These are phyloP conservation scores for Harmothoe impar DNA, from an alignment of 2,888 invertebrate genomes.

Conservation along the genomic window DNA sequence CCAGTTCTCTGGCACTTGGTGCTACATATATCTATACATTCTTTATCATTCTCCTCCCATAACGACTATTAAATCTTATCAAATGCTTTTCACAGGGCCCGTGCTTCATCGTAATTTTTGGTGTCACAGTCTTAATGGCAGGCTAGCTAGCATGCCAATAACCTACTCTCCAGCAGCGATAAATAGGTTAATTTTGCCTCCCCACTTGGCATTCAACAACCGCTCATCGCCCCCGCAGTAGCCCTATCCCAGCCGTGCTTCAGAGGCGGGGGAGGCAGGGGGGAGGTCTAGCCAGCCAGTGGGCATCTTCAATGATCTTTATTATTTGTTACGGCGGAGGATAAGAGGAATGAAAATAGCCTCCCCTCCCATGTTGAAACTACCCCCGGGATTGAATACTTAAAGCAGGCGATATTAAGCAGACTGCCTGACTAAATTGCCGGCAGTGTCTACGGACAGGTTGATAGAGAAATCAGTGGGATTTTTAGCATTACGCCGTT, in stretches of 20 bases:
- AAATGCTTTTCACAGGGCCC: not conserved
- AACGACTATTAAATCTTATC: not conserved
- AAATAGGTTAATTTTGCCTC: conserved; percentile 25
- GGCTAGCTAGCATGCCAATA: conserved; percentile 20
- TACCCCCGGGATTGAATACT: not conserved
- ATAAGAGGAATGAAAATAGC: conserved; percentile 12
- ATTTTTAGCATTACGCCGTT: no score
- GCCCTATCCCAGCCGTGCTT: not conserved
- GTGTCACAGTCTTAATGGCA: not conserved
- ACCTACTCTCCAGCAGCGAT: not conserved
- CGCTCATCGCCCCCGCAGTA: not conserved
- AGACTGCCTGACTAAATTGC: not conserved
- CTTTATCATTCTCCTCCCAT: no score
- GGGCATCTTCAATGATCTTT: not conserved
- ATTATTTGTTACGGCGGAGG: not conserved
- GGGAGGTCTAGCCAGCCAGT: not conserved
- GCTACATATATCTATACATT: no score
- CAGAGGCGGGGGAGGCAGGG: not conserved
- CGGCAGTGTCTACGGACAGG: not conserved
- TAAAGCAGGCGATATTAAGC: not conserved
- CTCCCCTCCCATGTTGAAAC: not conserved
- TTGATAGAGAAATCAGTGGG: no score
- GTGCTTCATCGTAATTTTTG: not conserved
- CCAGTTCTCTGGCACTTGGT: no score
- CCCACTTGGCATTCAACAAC: not conserved